A percentile compares a stretch with the other conserved stretches of the same genome.
phyloP scores from a whole-genome alignment of 2,888 invertebrate genomes.

The Tenodera sinensis region DNA sequence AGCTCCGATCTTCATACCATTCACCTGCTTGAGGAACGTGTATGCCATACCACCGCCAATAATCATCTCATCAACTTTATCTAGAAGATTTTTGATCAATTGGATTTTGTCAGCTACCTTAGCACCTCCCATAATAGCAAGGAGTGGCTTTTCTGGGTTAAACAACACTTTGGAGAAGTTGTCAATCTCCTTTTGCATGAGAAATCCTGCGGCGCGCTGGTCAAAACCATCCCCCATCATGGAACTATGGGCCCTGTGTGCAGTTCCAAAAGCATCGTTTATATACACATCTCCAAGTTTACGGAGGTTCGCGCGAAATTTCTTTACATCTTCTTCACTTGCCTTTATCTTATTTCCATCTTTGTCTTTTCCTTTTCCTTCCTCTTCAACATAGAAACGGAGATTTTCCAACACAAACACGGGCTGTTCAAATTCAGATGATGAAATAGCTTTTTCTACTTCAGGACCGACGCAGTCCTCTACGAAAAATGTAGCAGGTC shows the following conservation, averaged over 20 bases:
- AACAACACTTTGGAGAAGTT: conserved; percentile 70
- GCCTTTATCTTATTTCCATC: conserved; percentile 90
- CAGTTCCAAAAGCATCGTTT: conserved; percentile 98
- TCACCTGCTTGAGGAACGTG: conserved; percentile 90
- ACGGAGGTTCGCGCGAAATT: conserved; percentile 83
- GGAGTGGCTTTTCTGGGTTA: conserved; percentile 68
- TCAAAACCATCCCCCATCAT: conserved; percentile 97
- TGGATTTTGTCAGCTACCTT: conserved; percentile 99
- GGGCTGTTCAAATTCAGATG: conserved; percentile 74
- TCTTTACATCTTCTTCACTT: conserved; percentile 75
- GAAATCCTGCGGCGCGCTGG: conserved; percentile 88
- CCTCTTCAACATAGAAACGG: conserved; percentile 95
- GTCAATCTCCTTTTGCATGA: conserved; percentile 92
- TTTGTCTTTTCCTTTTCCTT: conserved; percentile 92
- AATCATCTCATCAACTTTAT: conserved; percentile 99
- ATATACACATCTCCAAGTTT: conserved; percentile 96
- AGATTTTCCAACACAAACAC: conserved; percentile 94
- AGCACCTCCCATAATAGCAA: conserved; percentile 97
- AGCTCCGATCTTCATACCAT: conserved; percentile 92
- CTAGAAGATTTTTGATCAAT: conserved; percentile 92
- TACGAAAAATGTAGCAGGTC: conserved; percentile 56
- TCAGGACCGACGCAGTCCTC: conserved; percentile 90
- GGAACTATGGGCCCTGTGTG: conserved; percentile 86
- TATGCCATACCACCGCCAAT: conserved; percentile 99
- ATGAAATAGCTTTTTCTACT: conserved; percentile 85